Conservation (phyloP, 53 echinoderm and acorn worm genomes). For the Paelopatides confundens region DNA sequence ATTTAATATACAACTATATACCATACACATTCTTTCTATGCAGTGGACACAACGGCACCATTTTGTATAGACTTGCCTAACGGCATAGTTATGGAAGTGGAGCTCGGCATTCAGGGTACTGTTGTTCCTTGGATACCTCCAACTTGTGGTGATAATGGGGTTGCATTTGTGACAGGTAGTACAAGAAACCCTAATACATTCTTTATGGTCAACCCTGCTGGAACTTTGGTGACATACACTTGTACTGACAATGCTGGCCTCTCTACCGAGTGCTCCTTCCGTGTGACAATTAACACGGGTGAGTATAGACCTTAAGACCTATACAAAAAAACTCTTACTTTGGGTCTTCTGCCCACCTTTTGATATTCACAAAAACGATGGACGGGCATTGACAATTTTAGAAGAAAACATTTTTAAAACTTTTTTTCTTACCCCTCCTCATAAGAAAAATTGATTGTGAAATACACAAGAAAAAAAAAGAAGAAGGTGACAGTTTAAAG, state of each 20-base stretch:
- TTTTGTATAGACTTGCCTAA: constrained; percentile 1
- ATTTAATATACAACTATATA: no score
- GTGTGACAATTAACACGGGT: constrained; percentile 16
- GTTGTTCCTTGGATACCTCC: constrained; percentile 59
- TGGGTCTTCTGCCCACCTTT: no score
- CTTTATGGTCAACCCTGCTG: constrained; percentile 2
- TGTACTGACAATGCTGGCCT: constrained; percentile 33
- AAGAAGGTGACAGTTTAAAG: no score
- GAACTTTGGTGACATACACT: constrained; percentile 32
- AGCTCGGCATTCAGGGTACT: constrained; percentile 18
- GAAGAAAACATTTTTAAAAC: no score
- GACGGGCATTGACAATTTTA: no score
- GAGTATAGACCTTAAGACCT: no score
- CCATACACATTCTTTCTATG: no score
- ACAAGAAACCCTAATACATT: constrained; percentile 10
- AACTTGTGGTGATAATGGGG: constrained; percentile 25
- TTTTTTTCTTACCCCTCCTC: no score
- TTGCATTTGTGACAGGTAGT: not conserved
- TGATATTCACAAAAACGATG: no score
- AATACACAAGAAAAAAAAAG: no score
- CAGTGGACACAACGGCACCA: constrained; percentile 30
- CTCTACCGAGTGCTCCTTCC: not conserved
- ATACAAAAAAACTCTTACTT: no score
- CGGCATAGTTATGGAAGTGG: not conserved
- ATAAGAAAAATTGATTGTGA: no score